A percentile compares a stretch with the other conserved stretches of the same genome.
These are phyloP conservation scores for Limnodromus scolopaceus DNA, from an alignment of 2,797 vertebrate genomes.

Conservation along the genomic window DNA sequence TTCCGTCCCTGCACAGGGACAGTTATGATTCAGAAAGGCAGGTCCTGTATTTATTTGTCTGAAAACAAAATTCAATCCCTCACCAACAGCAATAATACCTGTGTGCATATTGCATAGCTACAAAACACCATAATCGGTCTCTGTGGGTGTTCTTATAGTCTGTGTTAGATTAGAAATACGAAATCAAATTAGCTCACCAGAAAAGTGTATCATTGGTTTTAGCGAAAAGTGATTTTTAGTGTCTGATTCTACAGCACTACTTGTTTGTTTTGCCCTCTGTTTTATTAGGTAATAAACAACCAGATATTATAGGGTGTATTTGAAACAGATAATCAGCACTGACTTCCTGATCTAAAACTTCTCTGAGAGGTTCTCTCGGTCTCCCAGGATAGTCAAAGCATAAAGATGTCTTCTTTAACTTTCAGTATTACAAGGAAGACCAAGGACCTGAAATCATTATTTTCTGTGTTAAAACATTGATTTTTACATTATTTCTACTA, in stretches of 20 bases:
- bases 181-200: not conserved
- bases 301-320: not conserved
- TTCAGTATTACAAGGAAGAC: not conserved
- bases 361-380: not conserved
- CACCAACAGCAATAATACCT: not conserved
- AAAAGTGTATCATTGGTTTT: not conserved
- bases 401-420: not conserved
- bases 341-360: slow-evolving; percentile 3
- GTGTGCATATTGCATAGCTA: not conserved
- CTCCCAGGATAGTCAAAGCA: not conserved
- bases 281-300: slow-evolving; percentile 11
- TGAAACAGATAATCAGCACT: not conserved
- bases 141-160: not conserved
- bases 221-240: not conserved
- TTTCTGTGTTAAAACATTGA: not conserved
- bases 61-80: not conserved
- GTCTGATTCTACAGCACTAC: not conserved
- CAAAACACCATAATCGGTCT: not conserved
- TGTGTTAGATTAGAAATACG: not conserved
- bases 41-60: not conserved
- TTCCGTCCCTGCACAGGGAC: not conserved
- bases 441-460: not conserved
- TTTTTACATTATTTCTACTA: not conserved
- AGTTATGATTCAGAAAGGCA: not conserved
- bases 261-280: not conserved